These are phyloP conservation scores for Molossus alvarezi DNA, from an alignment of 2,797 vertebrate genomes.

Conservation along the genomic window DNA sequence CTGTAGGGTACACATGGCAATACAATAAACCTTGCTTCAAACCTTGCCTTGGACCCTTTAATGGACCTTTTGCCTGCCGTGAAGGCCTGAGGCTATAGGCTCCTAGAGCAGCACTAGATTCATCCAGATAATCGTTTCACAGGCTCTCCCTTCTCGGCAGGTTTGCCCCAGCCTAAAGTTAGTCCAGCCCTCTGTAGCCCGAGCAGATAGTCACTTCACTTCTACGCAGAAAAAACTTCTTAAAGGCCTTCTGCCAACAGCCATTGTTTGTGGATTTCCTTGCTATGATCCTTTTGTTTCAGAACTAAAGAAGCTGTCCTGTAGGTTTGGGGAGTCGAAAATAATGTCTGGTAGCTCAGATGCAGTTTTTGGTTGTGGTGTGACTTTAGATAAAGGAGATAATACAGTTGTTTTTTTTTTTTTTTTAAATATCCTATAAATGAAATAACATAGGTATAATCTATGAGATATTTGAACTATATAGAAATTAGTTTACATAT, in stretches of 20 bases:
- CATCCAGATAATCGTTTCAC: neutral
- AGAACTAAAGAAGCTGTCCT: neutral
- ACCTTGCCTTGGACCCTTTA: neutral
- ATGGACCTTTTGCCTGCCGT: neutral
- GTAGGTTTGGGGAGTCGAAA: neutral
- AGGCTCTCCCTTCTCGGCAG: neutral
- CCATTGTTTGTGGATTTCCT: neutral
- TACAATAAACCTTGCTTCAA: neutral
- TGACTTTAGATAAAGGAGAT: neutral
- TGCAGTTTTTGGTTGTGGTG: neutral
- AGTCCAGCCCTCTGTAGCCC: neutral
- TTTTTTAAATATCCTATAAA: neutral
- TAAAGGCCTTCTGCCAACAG: neutral
- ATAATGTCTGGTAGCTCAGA: neutral
- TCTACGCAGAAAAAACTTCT: neutral
- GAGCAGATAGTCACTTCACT: neutral
- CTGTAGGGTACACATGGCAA: neutral
- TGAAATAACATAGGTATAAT: neutral
- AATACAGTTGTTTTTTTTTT: neutral
- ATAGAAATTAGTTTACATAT: neutral
- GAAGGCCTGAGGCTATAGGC: neutral
- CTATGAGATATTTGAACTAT: neutral
- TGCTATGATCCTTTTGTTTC: neutral
- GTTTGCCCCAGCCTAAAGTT: neutral
- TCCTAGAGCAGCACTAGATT: neutral